Base-by-base conservation (phyloP, 2,888 invertebrate genomes). In the Druceiella hillmani region DNA sequence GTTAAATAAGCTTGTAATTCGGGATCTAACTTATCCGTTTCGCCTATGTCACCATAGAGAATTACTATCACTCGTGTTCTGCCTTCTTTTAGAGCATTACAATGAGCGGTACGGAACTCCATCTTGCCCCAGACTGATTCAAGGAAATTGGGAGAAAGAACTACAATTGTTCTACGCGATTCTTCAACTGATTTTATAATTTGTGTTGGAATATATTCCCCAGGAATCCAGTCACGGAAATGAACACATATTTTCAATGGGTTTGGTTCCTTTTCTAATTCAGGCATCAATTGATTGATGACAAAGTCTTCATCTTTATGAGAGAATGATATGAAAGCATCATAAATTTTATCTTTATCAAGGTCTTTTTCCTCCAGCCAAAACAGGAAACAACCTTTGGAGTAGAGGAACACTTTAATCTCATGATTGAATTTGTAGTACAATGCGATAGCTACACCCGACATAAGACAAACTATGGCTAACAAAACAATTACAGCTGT, bases 261-360 rank as follows among this genome's bases (percentile, higher is more conserved):
- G 20, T 68, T 64, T 1, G 75, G 69, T 2, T 77, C 79, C 38
- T 60, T 62, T 58, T 87, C 87, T 39, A 89, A 63, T 31, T 75
- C 74, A 1, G 81, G 74, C 28, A 83, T 69, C 41, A 89, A 57
- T 46, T 78, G 66, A 13, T 79, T 74, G 1, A 76, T 64, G 7
- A 87, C 78, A 52, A 83, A 83, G 2, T 75, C 75, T 52, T 82
- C 81, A 57, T 90, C 89, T 55, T 78, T 75, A 55, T 86, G 82
- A 3, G 87, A 82, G 57, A 81, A 89, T 50, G 87, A 87, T 45
- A 90, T 72, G 58, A 90, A 90, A 1, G 84, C 88, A 58, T 90
- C 87, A 58, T 79, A 87, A 22, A 54, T 46, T 44, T 76, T 77
- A 51, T 80, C 75, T 47, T 76, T 76, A 56, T 86, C 86, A 15